phyloP scores from a whole-genome alignment of 2,797 vertebrate genomes.

The Pseudopleuronectes americanus region DNA sequence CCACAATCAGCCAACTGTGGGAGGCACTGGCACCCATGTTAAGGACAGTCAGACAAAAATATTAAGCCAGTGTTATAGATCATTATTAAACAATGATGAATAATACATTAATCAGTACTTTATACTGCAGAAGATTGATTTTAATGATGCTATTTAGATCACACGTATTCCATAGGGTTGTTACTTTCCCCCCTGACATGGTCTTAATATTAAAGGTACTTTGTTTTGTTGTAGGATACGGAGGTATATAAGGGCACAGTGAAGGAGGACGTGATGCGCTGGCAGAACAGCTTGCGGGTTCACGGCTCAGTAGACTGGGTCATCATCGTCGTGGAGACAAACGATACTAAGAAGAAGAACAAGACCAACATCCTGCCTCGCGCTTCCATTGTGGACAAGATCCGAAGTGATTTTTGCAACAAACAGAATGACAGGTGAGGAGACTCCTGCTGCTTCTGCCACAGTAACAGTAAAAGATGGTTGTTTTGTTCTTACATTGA shows the following conservation, averaged over 20 bases:
- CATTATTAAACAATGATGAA: too few relatives aligned
- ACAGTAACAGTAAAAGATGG: too few relatives aligned
- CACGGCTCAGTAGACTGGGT: conserved; percentile 94
- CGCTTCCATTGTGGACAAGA: conserved; percentile 98
- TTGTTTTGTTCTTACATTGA: too few relatives aligned
- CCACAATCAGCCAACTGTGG: too few relatives aligned
- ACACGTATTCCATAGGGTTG: too few relatives aligned
- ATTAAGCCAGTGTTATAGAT: too few relatives aligned
- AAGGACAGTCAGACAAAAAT: too few relatives aligned
- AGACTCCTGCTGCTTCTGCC: background rate
- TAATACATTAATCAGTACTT: too few relatives aligned
- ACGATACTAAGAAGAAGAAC: conserved; percentile 97
- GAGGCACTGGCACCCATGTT: too few relatives aligned
- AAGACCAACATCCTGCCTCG: conserved; percentile 98
- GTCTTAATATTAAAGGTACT: background rate
- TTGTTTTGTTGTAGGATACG: conserved; percentile 85
- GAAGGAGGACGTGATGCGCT: conserved; percentile 96
- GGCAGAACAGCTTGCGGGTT: conserved; percentile 91
- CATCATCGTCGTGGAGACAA: conserved; percentile 94
- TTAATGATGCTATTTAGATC: too few relatives aligned
- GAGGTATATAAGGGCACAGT: conserved; percentile 93
- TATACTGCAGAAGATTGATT: too few relatives aligned
- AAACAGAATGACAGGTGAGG: conserved; percentile 97
- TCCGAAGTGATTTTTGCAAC: conserved; percentile 98
- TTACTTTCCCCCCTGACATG: too few relatives aligned